Percentiles rank a stretch among this genome's conserved stretches.
phyloP scores from a whole-genome alignment of 2,888 invertebrate species.

The Stomorhina lunata region DNA sequence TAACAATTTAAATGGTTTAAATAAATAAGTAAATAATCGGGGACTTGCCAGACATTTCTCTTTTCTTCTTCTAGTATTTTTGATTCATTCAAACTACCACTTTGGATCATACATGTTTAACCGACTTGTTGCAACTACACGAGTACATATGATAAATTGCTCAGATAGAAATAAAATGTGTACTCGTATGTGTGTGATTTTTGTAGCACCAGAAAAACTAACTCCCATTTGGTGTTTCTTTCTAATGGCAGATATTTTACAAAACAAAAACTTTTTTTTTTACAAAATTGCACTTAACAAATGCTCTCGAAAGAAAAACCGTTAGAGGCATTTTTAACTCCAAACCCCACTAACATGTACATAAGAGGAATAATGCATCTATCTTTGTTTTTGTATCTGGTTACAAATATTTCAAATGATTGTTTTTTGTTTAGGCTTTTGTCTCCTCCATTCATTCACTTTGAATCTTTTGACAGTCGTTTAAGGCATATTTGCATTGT shows the following conservation, averaged over 20 bases:
- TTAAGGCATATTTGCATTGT: constrained; percentile 63
- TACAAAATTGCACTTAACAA: constrained; percentile 6
- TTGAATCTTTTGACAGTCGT: constrained; percentile 54
- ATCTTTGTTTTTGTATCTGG: constrained; percentile 1
- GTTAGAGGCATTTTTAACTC: constrained; percentile 27
- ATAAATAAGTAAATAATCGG: background rate
- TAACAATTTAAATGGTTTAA: background rate
- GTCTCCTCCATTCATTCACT: background rate
- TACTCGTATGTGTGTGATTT: background rate
- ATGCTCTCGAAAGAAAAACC: constrained; percentile 16
- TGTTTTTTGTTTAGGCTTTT: background rate
- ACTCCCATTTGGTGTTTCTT: constrained; percentile 26
- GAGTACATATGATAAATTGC: constrained; percentile 40
- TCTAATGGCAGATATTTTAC: constrained; percentile 43
- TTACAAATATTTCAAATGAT: constrained; percentile 6
- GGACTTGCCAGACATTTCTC: background rate
- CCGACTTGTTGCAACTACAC: background rate
- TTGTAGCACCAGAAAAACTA: background rate
- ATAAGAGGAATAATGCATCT: background rate
- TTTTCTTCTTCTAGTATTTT: background rate
- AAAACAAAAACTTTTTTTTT: background rate
- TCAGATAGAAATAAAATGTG: background rate
- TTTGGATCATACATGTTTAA: too few relatives aligned
- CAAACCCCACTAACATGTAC: background rate
- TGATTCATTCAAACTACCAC: too few relatives aligned